Evolutionary conservation across 92 coral and sea anemone species (phyloP).

Genomic region (Nematostella vectensis): DNA sequence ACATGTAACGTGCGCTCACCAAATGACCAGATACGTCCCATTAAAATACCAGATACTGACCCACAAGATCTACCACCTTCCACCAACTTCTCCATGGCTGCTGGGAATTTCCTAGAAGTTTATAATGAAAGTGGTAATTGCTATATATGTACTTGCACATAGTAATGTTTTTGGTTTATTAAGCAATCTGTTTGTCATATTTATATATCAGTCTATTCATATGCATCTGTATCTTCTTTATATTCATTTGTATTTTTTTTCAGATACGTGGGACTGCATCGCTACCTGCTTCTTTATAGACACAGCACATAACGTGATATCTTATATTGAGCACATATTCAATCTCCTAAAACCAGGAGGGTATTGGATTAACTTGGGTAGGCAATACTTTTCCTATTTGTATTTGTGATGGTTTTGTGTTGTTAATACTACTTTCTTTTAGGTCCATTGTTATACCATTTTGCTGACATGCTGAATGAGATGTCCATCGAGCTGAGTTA

Average conservation of each 20-base stretch:
- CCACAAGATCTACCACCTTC: constrained; percentile 63
- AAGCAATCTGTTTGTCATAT: too few relatives aligned
- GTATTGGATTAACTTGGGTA: constrained; percentile 88
- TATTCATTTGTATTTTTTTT: not conserved
- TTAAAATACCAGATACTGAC: constrained; percentile 83
- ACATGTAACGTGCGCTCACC: constrained; percentile 69
- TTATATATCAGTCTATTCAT: too few relatives aligned
- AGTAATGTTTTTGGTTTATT: too few relatives aligned
- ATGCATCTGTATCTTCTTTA: too few relatives aligned
- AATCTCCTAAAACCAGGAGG: constrained; percentile 91
- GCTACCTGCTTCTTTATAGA: constrained; percentile 93
- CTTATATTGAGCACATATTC: constrained; percentile 77
- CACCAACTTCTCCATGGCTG: constrained; percentile 89
- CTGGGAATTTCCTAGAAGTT: constrained; percentile 86
- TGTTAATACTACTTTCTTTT: constrained; percentile 1
- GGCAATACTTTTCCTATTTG: too few relatives aligned
- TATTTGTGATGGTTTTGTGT: too few relatives aligned
- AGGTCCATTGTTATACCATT: constrained; percentile 92
- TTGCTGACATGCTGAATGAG: constrained; percentile 84
- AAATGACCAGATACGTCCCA: constrained; percentile 72
- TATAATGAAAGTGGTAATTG: constrained; percentile 62
- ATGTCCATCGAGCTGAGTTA: constrained; percentile 86
- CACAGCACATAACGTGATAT: constrained; percentile 86
- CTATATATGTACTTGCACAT: too few relatives aligned
- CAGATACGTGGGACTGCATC: constrained; percentile 85